Conservation (phyloP, 2,888 invertebrate genomes). For the Willowsia nigromaculata region DNA sequence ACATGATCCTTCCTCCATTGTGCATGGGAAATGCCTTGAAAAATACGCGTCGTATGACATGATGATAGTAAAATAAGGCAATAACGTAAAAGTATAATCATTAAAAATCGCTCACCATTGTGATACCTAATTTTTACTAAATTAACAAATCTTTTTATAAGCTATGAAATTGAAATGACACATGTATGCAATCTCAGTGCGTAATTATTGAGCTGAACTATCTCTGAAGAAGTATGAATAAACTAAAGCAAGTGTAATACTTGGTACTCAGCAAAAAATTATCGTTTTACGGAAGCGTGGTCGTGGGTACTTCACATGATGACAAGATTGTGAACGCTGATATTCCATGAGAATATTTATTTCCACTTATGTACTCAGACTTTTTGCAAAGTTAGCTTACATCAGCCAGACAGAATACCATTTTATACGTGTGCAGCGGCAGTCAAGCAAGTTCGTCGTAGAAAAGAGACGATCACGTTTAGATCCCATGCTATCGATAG, state of each 20-base stretch:
- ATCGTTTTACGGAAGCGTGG: neutral
- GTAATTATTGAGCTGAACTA: neutral
- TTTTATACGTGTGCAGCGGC: neutral
- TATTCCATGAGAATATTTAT: neutral
- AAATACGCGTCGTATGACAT: neutral
- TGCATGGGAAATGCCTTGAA: slow-evolving; percentile 26
- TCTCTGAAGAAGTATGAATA: neutral
- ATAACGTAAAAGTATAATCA: neutral
- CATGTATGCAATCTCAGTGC: neutral
- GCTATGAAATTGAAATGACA: no score
- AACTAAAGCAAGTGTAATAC: neutral
- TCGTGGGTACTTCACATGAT: neutral
- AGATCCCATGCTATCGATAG: slow-evolving; percentile 31
- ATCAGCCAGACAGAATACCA: no score
- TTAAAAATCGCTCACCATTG: neutral
- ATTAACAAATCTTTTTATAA: no score
- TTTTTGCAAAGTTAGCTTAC: neutral
- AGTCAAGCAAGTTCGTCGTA: neutral
- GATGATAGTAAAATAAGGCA: neutral
- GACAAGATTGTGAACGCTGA: neutral
- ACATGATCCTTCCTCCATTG: neutral
- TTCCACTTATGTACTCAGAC: neutral
- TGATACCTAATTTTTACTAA: no score
- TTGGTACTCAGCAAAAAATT: neutral
- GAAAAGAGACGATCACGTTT: slow-evolving; percentile 32